phyloP scores from a whole-genome alignment of 2,888 invertebrate genomes.

The Chrysodeixis includens region DNA sequence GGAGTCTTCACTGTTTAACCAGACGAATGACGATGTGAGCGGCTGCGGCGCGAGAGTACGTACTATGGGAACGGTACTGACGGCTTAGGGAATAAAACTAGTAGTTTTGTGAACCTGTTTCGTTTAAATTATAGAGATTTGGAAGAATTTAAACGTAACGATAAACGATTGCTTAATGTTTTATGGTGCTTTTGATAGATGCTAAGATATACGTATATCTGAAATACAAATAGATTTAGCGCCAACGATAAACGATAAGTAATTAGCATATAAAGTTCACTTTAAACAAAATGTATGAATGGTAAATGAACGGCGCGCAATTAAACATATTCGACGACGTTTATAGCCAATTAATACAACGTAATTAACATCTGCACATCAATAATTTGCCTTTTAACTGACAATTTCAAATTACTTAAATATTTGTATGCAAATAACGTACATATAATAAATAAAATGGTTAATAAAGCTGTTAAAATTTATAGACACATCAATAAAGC shows the following conservation, averaged over 20 bases:
- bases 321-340: neutral
- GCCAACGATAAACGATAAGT: neutral
- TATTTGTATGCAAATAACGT: constrained; percentile 29
- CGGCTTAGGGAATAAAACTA: neutral
- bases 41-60: neutral
- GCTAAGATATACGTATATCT: too few relatives aligned
- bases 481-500: constrained; percentile 60
- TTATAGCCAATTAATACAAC: constrained; percentile 3
- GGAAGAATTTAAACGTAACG: too few relatives aligned
- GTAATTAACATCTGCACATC: constrained; percentile 11
- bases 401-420: constrained; percentile 19
- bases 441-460: constrained; percentile 53
- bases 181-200: too few relatives aligned
- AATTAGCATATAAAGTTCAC: neutral
- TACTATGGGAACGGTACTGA: neutral
- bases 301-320: neutral
- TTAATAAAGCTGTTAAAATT: constrained; percentile 60
- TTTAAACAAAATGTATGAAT: neutral
- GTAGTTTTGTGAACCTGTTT: neutral
- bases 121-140: too few relatives aligned
- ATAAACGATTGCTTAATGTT: too few relatives aligned
- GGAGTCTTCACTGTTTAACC: constrained; percentile 4
- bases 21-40: neutral
- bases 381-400: constrained; percentile 14
- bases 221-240: neutral